A percentile compares a stretch with the other conserved stretches of the same genome.
These are phyloP conservation scores for Limenitis camilla DNA, from an alignment of 2,888 invertebrate genomes.

Conservation along the genomic window DNA sequence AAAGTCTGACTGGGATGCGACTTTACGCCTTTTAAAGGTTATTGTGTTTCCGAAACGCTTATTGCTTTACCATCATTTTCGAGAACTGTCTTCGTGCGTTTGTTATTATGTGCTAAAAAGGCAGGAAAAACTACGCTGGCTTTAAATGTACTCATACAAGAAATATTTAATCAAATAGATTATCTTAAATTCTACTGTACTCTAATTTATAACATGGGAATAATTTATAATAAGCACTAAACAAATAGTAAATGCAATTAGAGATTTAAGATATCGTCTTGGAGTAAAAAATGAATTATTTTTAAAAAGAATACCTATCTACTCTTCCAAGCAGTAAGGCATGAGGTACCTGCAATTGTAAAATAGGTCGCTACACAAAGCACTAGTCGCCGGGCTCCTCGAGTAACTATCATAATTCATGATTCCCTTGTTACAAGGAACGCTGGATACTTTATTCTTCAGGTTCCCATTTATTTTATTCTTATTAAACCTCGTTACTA, in stretches of 20 bases:
- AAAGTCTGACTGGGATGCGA: conserved; percentile 60
- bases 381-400: conserved; percentile 21
- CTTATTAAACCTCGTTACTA: conserved; percentile 24
- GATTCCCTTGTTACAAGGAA: conserved; percentile 25
- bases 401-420: conserved; percentile 27
- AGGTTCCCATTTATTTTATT: conserved; percentile 25
- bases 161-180: neutral
- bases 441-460: conserved; percentile 23
- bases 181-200: neutral
- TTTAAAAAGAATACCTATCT: conserved; percentile 7
- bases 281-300: conserved; percentile 8
- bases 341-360: conserved; percentile 17
- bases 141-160: no score
- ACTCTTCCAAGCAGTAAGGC: conserved; percentile 11
- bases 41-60: conserved; percentile 66
- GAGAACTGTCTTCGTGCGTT: conserved; percentile 11
- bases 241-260: neutral
- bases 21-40: conserved; percentile 72
- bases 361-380: conserved; percentile 24
- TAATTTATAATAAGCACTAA: neutral
- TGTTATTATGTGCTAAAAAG: conserved; percentile 10
- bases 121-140: no score
- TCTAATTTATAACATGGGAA: neutral
- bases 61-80: conserved; percentile 17
- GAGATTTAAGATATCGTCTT: neutral